Conservation (phyloP, 1,140 invertebrate species). For the Drosophila yakuba region DNA sequence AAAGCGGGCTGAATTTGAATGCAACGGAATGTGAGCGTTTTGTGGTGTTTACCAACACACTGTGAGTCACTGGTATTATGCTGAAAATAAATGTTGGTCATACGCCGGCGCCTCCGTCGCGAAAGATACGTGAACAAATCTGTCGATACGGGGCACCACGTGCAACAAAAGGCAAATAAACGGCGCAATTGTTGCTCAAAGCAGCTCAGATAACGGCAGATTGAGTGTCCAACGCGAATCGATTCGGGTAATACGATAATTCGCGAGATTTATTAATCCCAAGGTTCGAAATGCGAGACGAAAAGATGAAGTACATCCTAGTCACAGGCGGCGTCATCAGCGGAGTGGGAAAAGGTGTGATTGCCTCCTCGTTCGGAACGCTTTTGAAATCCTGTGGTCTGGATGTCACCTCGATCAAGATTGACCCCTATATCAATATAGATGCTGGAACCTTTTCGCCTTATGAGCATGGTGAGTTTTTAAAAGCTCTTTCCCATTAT, state of each 20-base stretch:
- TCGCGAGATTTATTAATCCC: background rate
- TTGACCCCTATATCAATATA: constrained; percentile 99
- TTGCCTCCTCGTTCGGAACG: constrained; percentile 97
- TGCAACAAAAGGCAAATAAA: constrained; percentile 34
- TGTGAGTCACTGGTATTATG: background rate
- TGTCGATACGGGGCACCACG: constrained; percentile 13
- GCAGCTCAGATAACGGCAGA: background rate
- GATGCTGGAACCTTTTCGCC: constrained; percentile 99
- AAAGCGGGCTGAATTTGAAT: background rate
- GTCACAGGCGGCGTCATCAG: constrained; percentile 99
- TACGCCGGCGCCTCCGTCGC: background rate
- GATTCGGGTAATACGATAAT: constrained; percentile 1
- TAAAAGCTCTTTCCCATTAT: background rate
- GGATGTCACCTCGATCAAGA: constrained; percentile 98
- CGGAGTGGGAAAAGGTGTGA: constrained; percentile 99
- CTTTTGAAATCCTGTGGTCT: constrained; percentile 97
- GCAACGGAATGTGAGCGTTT: background rate
- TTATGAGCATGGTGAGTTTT: constrained; percentile 96
- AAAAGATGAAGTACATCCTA: constrained; percentile 92
- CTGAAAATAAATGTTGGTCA: background rate
- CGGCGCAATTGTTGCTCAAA: constrained; percentile 31
- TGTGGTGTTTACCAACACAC: constrained; percentile 16
- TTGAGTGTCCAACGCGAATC: constrained; percentile 6
- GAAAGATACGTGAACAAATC: too few relatives aligned
- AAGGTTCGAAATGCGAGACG: constrained; percentile 1